Base-by-base conservation (phyloP, 2,888 invertebrate genomes). In the Strigamia maritima region DNA sequence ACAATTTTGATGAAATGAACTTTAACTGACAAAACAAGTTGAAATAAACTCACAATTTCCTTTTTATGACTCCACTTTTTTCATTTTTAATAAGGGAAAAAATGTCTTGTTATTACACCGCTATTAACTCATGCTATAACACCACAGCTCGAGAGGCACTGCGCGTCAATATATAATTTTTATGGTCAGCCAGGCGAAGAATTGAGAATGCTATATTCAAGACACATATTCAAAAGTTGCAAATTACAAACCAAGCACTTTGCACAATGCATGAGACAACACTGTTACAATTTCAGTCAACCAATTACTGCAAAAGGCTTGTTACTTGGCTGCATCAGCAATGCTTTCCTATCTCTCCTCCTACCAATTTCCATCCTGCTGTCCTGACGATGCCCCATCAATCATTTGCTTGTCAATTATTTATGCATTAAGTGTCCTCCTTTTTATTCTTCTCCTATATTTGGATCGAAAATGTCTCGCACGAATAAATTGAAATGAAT, bases 391-490 rank as follows among this genome's bases (percentile, higher is more conserved):
- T 24, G 60, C 22, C 60, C 60, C 60, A 65, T 65, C 60, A 65
- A 65, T 65, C 60, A 65, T 65, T 65, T 65, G 24, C 60, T 65
- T 65, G 60, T 65, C 60, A 65, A 65, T 65, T 65, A 65, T 65
- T 65, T 65, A 65, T 65, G 60, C 60, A 65, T 65, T 65, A 65
- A 65, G 60, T 65, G 60, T 65, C 60, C 24, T 22, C 24, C 12
- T 12, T 24, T 65, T 65, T 44, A 14, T 10, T 35, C 35, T 10
- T 35, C 35, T 10, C 35, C 35, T 35, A 6, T 44, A 44, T 44
- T 44, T n/a, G n/a, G n/a, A 19, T 12, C 22, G 19, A 65, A 65
- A 65, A 65, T 65, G 60, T 22, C 60, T 65, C 60, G 22, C 60
- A 10, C 19, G 60, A 65, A 44, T 24, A 65, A 22, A 24, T n/a